Percentiles rank a stretch among this genome's conserved stretches.
Conservation (phyloP, 2,888 invertebrate genomes). For the Chloroclystis v-ata region DNA sequence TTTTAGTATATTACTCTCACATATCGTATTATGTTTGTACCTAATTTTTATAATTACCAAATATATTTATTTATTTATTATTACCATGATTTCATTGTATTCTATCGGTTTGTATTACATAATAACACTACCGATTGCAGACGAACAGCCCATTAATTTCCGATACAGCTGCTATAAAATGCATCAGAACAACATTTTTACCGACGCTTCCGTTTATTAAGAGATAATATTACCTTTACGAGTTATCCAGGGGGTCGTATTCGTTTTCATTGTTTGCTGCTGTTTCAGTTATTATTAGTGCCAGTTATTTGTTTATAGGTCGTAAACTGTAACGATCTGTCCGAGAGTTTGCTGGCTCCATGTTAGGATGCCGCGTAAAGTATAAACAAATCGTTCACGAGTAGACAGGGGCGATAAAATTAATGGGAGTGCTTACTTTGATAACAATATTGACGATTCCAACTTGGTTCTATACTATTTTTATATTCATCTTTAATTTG, state of each 20-base stretch:
- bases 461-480: too few species aligned
- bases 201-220: constrained; percentile 68
- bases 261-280: constrained; percentile 73
- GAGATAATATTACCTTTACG: constrained; percentile 76
- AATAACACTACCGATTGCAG: constrained; percentile 34
- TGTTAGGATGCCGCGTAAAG: constrained; percentile 63
- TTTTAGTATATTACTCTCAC: too few species aligned
- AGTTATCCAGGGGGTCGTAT: constrained; percentile 58
- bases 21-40: too few species aligned
- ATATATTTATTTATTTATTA: too few species aligned
- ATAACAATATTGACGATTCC: constrained; percentile 4
- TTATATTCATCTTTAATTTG: too few species aligned
- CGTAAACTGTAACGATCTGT: constrained; percentile 70
- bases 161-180: constrained; percentile 55
- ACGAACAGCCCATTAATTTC: constrained; percentile 56
- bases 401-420: constrained; percentile 51
- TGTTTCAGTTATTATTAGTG: constrained; percentile 76
- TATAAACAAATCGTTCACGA: constrained; percentile 60
- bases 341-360: constrained; percentile 69
- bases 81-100: neutral
- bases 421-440: constrained; percentile 13
- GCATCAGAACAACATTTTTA: constrained; percentile 67
- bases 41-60: too few species aligned
- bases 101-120: neutral
- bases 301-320: constrained; percentile 75